A percentile compares a stretch with the other conserved stretches of the same genome.
Evolutionary conservation across 2,888 invertebrate species (phyloP).

Genomic region (Arrhopalites spinosus): DNA sequence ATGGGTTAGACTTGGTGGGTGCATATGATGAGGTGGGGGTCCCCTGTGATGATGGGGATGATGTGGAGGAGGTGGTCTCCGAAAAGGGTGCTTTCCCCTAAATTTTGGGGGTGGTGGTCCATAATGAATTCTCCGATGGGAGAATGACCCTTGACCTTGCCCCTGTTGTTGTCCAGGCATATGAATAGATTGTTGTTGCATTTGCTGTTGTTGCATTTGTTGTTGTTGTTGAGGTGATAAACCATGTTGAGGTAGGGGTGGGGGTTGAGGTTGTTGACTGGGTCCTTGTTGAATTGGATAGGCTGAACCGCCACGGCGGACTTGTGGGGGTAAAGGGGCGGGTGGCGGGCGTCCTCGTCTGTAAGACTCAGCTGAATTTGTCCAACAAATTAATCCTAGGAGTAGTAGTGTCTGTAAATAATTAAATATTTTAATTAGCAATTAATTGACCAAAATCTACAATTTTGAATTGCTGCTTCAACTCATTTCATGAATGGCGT

Average conservation of each 20-base stretch:
- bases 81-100: constrained; percentile 44
- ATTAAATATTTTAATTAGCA: not conserved
- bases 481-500: too few species aligned
- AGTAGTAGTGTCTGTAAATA: constrained; percentile 27
- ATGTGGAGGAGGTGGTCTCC: constrained; percentile 39
- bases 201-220: constrained; percentile 9
- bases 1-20: not conserved
- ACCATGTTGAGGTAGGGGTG: constrained; percentile 3
- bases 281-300: constrained; percentile 9
- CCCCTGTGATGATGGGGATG: constrained; percentile 35
- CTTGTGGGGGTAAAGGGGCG: not conserved
- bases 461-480: too few species aligned
- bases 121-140: constrained; percentile 11
- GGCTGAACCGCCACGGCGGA: not conserved
- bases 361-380: not conserved
- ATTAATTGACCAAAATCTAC: too few species aligned
- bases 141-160: constrained; percentile 6
- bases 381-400: not conserved
- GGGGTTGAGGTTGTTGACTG: not conserved
- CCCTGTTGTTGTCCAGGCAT: not conserved
- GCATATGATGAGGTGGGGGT: constrained; percentile 20
- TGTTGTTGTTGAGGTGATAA: not conserved
- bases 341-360: constrained; percentile 29
- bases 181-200: not conserved
- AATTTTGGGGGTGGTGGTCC: constrained; percentile 38